Conservation (phyloP, 2,888 invertebrate genomes). For the Ariolimax columbianus region DNA sequence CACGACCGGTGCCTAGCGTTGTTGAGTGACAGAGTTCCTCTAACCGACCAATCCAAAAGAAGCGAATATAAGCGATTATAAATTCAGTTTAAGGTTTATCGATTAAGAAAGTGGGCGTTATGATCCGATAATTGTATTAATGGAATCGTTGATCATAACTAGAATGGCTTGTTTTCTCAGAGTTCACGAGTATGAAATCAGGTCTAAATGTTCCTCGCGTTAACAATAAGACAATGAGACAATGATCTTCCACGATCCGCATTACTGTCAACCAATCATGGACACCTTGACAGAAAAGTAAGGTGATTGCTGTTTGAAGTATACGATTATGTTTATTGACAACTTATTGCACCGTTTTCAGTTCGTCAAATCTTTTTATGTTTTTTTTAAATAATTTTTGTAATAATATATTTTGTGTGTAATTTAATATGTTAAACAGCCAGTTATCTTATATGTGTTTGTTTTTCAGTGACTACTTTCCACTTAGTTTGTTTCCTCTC, state of each 20-base stretch:
- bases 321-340: too few relatives aligned
- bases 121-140: constrained; percentile 24
- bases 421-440: too few relatives aligned
- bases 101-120: constrained; percentile 29
- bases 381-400: too few relatives aligned
- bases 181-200: neutral
- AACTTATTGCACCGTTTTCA: too few relatives aligned
- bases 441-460: too few relatives aligned
- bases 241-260: neutral
- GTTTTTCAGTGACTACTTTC: too few relatives aligned
- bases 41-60: constrained; percentile 17
- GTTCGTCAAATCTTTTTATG: too few relatives aligned
- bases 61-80: constrained; percentile 18
- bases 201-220: neutral
- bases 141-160: constrained; percentile 11
- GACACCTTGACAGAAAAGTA: neutral
- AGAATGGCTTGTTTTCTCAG: neutral
- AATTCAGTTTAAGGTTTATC: constrained; percentile 21
- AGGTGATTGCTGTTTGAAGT: too few relatives aligned
- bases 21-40: constrained; percentile 29
- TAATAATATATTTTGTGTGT: too few relatives aligned
- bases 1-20: constrained; percentile 1
- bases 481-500: too few relatives aligned
- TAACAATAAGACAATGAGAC: neutral
- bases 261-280: neutral